phyloP scores from a whole-genome alignment of 35 echinoderm and acorn worm species.

The Lytechinus pictus region DNA sequence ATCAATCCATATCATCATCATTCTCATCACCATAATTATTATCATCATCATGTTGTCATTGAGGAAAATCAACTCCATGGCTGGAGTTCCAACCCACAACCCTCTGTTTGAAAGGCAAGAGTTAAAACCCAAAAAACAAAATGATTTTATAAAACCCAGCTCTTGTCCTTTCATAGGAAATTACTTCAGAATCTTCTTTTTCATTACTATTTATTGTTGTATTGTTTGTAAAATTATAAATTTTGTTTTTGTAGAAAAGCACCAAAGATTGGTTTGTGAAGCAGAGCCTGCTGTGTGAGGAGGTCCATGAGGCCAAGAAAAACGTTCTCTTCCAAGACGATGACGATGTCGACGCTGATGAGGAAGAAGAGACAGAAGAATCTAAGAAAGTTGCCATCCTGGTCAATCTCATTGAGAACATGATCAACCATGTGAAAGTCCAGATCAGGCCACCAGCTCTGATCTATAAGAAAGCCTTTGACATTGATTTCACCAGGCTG shows the following conservation, averaged over 20 bases:
- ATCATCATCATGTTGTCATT: no score
- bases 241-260: neutral
- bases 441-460: slow-evolving; percentile 17
- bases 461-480: slow-evolving; percentile 15
- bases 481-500: neutral
- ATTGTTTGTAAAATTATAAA: no score
- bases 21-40: no score
- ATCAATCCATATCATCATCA: no score
- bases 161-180: no score
- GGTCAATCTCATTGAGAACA: slow-evolving; percentile 38
- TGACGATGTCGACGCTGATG: neutral
- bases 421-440: slow-evolving; percentile 47
- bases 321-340: slow-evolving; percentile 1
- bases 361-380: slow-evolving; percentile 28
- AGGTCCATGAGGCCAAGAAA: neutral
- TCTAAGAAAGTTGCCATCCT: slow-evolving; percentile 31
- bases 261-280: slow-evolving; percentile 33
- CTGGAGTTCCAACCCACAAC: no score
- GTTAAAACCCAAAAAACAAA: no score
- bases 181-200: no score
- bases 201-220: neutral
- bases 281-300: slow-evolving; percentile 22
- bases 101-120: no score
- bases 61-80: no score
- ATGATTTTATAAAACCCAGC: no score